Percentiles rank a stretch among this genome's conserved stretches.
These are phyloP conservation scores for Bhutanitis thaidina DNA, from an alignment of 2,888 invertebrate genomes.

Conservation along the genomic window DNA sequence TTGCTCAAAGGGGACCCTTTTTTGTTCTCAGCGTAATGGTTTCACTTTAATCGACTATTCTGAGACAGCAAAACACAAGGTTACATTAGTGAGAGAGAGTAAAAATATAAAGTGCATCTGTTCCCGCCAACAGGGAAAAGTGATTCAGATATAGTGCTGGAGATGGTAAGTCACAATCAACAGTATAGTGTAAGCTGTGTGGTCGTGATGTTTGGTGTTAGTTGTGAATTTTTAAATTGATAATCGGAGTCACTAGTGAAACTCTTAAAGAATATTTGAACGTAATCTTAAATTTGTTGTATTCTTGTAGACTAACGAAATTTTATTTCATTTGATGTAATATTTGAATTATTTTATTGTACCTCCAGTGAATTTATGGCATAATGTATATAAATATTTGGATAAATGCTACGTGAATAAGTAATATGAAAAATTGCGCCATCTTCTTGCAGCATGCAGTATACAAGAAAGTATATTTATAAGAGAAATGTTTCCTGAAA, in stretches of 20 bases:
- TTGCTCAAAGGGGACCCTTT: constrained; percentile 78
- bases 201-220: constrained; percentile 35
- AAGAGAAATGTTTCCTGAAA: neutral
- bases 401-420: neutral
- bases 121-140: constrained; percentile 68
- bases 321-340: no score
- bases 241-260: no score
- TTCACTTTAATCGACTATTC: constrained; percentile 69
- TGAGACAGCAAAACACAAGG: constrained; percentile 34
- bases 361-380: no score
- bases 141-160: constrained; percentile 60
- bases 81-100: constrained; percentile 40
- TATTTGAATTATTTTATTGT: no score
- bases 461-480: neutral
- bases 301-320: no score
- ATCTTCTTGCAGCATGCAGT: neutral
- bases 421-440: constrained; percentile 24
- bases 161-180: constrained; percentile 64
- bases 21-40: constrained; percentile 78
- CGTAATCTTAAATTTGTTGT: no score
- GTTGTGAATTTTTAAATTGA: constrained; percentile 17
- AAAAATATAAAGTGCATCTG: constrained; percentile 47
- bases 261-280: no score
- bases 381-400: neutral
- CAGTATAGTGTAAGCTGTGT: constrained; percentile 61